Conservation (phyloP, 2,797 vertebrate genomes). For the Silurus lanzhouensis region DNA sequence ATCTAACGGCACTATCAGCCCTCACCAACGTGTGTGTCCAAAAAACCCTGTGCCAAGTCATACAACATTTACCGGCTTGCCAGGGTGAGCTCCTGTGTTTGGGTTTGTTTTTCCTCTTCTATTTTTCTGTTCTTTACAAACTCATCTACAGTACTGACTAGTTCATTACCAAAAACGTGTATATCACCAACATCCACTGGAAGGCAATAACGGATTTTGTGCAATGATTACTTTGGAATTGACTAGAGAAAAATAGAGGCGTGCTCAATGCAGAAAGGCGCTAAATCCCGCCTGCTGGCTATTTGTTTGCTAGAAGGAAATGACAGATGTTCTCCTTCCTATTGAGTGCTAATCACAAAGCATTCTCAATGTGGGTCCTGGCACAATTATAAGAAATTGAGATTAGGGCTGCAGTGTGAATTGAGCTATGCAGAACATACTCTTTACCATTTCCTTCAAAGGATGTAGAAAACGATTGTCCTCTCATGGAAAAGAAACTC, state of each 20-base stretch:
- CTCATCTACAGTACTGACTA: background rate
- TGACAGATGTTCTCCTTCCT: conserved; percentile 19
- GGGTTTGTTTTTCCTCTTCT: conserved; percentile 62
- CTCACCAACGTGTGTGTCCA: background rate
- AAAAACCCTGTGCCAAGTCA: conserved; percentile 11
- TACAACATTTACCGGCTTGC: background rate
- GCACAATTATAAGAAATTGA: background rate
- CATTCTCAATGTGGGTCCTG: background rate
- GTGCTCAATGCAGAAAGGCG: background rate
- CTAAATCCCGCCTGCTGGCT: conserved; percentile 31
- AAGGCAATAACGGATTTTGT: conserved; percentile 21
- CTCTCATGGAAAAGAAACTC: background rate
- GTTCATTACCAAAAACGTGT: background rate
- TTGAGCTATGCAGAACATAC: background rate
- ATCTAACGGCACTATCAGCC: background rate
- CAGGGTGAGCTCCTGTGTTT: background rate
- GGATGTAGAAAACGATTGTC: background rate
- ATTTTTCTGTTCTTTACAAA: conserved; percentile 74
- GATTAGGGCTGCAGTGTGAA: background rate
- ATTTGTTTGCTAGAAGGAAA: conserved; percentile 32
- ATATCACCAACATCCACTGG: background rate
- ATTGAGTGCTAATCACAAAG: conserved; percentile 5
- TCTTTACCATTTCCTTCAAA: background rate
- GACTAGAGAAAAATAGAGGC: background rate
- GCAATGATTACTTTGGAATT: conserved; percentile 18